Evolutionary conservation across 1,140 invertebrate genomes (phyloP).

Genomic region (Cephus cinctus): DNA sequence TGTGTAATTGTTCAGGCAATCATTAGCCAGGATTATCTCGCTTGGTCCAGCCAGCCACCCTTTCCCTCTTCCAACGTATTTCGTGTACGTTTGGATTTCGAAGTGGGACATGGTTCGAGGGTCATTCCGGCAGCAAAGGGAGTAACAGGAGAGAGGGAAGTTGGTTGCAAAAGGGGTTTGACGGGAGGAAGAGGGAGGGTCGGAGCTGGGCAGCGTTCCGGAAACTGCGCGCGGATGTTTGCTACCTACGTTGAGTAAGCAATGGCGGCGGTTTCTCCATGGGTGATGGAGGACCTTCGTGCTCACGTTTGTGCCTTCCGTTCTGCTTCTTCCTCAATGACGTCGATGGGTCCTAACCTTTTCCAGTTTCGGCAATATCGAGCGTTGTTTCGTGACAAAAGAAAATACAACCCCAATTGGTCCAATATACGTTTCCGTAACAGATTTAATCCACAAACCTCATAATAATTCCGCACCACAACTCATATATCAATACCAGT

Average conservation of each 20-base stretch:
- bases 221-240: slow-evolving; percentile 38
- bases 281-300: slow-evolving; percentile 44
- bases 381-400: too few species aligned
- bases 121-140: slow-evolving; percentile 14
- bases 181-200: slow-evolving; percentile 13
- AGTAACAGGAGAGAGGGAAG: neutral
- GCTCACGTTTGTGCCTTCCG: slow-evolving; percentile 38
- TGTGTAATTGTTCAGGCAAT: slow-evolving; percentile 47
- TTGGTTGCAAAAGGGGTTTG: slow-evolving; percentile 11
- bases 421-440: too few species aligned
- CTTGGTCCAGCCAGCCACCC: slow-evolving; percentile 35
- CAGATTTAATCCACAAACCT: too few species aligned
- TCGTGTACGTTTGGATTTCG: slow-evolving; percentile 36
- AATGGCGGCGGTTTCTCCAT: slow-evolving; percentile 29
- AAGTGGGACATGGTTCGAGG: slow-evolving; percentile 11
- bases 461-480: too few species aligned
- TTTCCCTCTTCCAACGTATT: slow-evolving; percentile 30
- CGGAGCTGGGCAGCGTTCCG: slow-evolving; percentile 26
- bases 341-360: too few species aligned
- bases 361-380: too few species aligned
- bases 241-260: slow-evolving; percentile 30
- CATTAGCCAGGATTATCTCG: slow-evolving; percentile 49
- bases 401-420: too few species aligned
- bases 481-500: too few species aligned
- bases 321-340: slow-evolving; percentile 43